Conservation (phyloP, 2,113 vertebrate genomes). For the Montifringilla adamsi region DNA sequence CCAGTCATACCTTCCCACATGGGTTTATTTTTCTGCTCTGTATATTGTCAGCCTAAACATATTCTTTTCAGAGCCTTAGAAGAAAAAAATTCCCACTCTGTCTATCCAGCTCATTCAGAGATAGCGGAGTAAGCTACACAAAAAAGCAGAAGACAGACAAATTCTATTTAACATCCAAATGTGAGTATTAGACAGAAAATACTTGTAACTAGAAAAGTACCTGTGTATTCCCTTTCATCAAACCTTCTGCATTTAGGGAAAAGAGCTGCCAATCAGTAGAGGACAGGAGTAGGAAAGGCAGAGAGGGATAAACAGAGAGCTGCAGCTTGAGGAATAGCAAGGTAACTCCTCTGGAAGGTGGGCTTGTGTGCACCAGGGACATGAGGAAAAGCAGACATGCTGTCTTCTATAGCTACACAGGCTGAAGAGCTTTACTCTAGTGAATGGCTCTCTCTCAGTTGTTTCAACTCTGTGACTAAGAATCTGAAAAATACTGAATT, state of each 20-base stretch:
- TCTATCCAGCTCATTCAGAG: background rate
- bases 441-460: background rate
- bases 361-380: background rate
- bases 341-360: background rate
- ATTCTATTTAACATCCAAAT: background rate
- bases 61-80: background rate
- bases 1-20: background rate
- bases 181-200: background rate
- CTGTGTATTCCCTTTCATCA: background rate
- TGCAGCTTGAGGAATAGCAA: background rate
- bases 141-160: background rate
- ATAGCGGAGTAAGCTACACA: background rate
- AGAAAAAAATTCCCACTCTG: background rate
- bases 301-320: background rate
- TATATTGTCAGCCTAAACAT: background rate
- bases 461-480: background rate
- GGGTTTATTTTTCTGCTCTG: constrained; percentile 4
- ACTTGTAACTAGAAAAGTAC: background rate
- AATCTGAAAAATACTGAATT: background rate
- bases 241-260: background rate
- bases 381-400: background rate
- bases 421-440: background rate
- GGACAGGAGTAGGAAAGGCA: background rate
- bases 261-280: background rate
- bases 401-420: background rate